phyloP scores from a whole-genome alignment of 2,888 invertebrate genomes.

The Eupithecia inturbata region DNA sequence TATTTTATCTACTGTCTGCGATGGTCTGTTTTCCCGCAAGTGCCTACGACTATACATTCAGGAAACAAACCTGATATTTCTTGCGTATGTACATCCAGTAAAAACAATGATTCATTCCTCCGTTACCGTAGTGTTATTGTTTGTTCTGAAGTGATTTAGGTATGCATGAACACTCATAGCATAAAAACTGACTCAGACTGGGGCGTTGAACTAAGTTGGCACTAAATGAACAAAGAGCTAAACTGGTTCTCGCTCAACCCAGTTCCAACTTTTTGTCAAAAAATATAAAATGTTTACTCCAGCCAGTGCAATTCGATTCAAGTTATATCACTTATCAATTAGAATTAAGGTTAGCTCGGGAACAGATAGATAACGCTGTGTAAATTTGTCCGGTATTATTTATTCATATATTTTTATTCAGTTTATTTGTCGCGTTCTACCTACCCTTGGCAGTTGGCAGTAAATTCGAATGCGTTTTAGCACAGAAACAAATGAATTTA shows the following conservation, averaged over 20 bases:
- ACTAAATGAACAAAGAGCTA: neutral
- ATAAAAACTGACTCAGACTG: neutral
- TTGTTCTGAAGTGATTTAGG: neutral
- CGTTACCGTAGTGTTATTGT: constrained; percentile 3
- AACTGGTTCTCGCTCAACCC: neutral
- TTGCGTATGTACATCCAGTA: neutral
- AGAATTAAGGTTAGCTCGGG: too few species aligned
- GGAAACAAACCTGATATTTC: neutral
- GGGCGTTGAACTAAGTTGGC: neutral
- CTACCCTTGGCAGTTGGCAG: too few species aligned
- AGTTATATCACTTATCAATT: too few species aligned
- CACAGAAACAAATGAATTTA: neutral
- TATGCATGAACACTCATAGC: neutral
- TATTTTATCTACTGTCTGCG: neutral
- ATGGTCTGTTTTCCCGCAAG: neutral
- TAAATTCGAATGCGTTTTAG: neutral
- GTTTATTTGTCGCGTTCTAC: neutral
- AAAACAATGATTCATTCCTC: neutral
- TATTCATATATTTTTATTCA: too few species aligned
- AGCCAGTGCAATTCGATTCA: neutral
- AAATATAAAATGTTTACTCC: neutral
- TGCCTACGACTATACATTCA: neutral
- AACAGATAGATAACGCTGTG: too few species aligned
- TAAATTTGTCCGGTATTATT: too few species aligned
- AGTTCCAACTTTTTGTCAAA: neutral